Evolutionary conservation across 2,797 vertebrate species (phyloP).

Genomic region (Takifugu ocellatus): DNA sequence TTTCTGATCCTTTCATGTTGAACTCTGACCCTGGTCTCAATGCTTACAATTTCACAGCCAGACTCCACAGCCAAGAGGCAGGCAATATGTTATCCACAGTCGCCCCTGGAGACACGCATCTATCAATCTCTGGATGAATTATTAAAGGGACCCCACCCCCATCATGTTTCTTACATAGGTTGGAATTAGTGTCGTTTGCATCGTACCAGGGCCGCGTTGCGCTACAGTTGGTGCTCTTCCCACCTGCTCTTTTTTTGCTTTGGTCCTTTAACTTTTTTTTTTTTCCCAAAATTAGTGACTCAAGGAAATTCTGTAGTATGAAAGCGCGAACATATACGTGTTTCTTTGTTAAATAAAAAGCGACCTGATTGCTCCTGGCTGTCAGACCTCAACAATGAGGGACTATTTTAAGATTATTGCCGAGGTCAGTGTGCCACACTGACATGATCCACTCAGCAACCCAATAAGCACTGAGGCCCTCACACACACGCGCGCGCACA

Average conservation of each 20-base stretch:
- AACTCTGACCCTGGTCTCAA: slow-evolving; percentile 63
- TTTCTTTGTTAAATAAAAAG: slow-evolving; percentile 1
- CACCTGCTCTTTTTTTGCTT: slow-evolving; percentile 2
- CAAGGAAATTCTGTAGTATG: neutral
- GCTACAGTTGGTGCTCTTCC: slow-evolving; percentile 29
- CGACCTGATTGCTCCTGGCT: neutral
- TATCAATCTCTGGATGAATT: slow-evolving; percentile 64
- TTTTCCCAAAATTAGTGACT: neutral
- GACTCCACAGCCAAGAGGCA: slow-evolving; percentile 44
- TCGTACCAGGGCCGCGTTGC: slow-evolving; percentile 24
- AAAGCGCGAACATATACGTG: neutral
- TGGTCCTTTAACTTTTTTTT: neutral
- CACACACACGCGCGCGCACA: slow-evolving; percentile 15
- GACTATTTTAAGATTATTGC: slow-evolving; percentile 30
- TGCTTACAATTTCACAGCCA: slow-evolving; percentile 55
- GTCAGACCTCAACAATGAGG: neutral
- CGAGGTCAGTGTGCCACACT: slow-evolving; percentile 45
- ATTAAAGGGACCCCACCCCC: slow-evolving; percentile 48
- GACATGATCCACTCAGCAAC: slow-evolving; percentile 21
- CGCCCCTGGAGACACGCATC: slow-evolving; percentile 56
- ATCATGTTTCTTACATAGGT: slow-evolving; percentile 36
- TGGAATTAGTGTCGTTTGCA: slow-evolving; percentile 46
- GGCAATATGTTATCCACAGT: slow-evolving; percentile 40
- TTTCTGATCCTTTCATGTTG: slow-evolving; percentile 39
- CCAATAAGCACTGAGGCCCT: slow-evolving; percentile 22